Evolutionary conservation across 1,140 invertebrate species (phyloP), one percentile per base, ranked within the genome.

Genomic region (Neodiprion virginianus): DNA sequence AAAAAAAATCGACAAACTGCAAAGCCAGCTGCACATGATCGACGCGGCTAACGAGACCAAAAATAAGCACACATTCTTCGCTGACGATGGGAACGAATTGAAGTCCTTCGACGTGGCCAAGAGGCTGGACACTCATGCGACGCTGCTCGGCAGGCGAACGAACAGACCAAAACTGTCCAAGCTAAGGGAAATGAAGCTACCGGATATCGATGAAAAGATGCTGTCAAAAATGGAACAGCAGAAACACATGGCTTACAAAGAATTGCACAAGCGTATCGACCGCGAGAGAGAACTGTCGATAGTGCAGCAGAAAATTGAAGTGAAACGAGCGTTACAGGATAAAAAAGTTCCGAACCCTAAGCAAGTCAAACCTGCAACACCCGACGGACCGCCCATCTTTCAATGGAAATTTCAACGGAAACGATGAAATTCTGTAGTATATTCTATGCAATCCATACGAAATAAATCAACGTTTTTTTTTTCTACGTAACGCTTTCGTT

Each of bases 331-430:
- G 69, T 84, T 98, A 9, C 90, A 94, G 73, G 93, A 93, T 82
- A 93, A 89, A 82, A 92, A 89, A 80, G 82, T 86, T 66, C 87
- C 88, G 77, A 92, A 92, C 80, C 95, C 92, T 1, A 94, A 90
- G 87, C 90, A 91, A 80, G 78, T 97, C 0, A 88, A 90, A 77
- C 85, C 88, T 14, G 96, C 92, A 5, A 93, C 93, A 1, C 93
- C 93, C 78, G 83, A 91, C 48, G 85, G 91, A 17, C 92, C 97
- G 8, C 95, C 97, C 1, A 89, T 97, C 9, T 98, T 96, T 84
- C 90, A 93, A 83, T 99, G 96, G 92, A 93, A 93, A 78, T 96
- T 93, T 83, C 92, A 96, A 84, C 91, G 97, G 74, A 98, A 98
- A 87, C 92, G 92, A 88, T 95, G 84, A 88, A 69, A 5, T 5